phyloP scores from a whole-genome alignment of 2,113 vertebrate species.

The Puma concolor region DNA sequence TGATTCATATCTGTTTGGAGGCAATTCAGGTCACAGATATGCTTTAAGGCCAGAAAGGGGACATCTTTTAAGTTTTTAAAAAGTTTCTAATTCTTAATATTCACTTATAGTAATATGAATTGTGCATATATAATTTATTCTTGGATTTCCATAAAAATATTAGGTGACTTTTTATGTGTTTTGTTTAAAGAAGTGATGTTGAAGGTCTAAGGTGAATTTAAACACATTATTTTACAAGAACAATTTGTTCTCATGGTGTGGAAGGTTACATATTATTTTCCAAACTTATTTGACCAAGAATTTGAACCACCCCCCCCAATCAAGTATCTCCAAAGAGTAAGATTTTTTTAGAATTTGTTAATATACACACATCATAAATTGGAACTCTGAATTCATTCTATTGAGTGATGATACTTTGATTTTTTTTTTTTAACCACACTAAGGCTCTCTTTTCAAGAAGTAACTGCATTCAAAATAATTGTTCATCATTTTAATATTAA shows the following conservation, averaged over 20 bases:
- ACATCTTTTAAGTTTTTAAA: not conserved
- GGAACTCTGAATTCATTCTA: not conserved
- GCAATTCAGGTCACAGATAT: conserved; percentile 24
- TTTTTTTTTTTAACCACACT: not conserved
- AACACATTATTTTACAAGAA: not conserved
- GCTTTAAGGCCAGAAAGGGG: not conserved
- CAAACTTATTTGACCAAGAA: not conserved
- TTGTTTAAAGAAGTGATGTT: not conserved
- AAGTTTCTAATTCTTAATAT: not conserved
- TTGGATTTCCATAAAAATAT: not conserved
- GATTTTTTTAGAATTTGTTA: not conserved
- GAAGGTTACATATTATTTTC: not conserved
- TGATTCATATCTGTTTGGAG: conserved; percentile 8
- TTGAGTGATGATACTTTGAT: not conserved
- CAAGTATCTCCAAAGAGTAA: not conserved
- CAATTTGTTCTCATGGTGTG: not conserved
- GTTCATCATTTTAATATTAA: not conserved
- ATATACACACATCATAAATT: not conserved
- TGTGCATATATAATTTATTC: not conserved
- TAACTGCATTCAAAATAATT: not conserved
- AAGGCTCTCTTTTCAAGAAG: not conserved
- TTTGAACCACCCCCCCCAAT: accelerated
- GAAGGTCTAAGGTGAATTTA: not conserved
- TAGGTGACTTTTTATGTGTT: not conserved
- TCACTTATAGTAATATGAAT: not conserved